These are phyloP conservation scores for Catocala nupta DNA, from an alignment of 2,888 invertebrate genomes.

Conservation along the genomic window DNA sequence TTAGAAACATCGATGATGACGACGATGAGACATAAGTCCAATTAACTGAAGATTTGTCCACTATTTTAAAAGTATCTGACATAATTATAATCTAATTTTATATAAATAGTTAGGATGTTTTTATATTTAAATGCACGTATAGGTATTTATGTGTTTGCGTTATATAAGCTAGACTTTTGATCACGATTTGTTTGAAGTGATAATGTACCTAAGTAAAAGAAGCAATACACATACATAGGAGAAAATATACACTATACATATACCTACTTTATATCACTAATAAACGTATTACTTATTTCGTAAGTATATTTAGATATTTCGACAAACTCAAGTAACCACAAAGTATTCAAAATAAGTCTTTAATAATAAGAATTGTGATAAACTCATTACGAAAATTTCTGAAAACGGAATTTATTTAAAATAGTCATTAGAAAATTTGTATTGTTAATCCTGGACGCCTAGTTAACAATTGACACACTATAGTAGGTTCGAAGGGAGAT, in stretches of 20 bases:
- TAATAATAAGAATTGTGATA: too few species aligned
- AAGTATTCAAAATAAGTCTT: too few species aligned
- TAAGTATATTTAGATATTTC: not conserved
- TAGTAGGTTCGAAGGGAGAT: too few species aligned
- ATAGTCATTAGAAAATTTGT: too few species aligned
- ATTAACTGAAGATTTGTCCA: slow-evolving; percentile 14
- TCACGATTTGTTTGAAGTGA: not conserved
- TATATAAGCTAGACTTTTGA: slow-evolving; percentile 1
- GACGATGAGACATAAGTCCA: slow-evolving; percentile 14
- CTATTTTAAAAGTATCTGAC: slow-evolving; percentile 20
- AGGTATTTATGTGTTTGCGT: not conserved
- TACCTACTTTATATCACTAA: too few species aligned
- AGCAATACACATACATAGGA: slow-evolving; percentile 13
- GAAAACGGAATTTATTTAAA: not conserved
- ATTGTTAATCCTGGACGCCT: too few species aligned
- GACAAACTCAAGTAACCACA: not conserved
- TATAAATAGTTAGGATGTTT: not conserved
- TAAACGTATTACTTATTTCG: not conserved
- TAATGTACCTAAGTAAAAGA: not conserved
- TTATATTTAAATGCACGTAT: slow-evolving; percentile 2
- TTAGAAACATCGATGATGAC: slow-evolving; percentile 18
- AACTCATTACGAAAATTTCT: too few species aligned
- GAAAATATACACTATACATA: not conserved
- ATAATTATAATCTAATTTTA: slow-evolving; percentile 2
- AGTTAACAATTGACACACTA: too few species aligned